phyloP scores from a whole-genome alignment of 2,113 vertebrate species.

The Octodon degus region DNA sequence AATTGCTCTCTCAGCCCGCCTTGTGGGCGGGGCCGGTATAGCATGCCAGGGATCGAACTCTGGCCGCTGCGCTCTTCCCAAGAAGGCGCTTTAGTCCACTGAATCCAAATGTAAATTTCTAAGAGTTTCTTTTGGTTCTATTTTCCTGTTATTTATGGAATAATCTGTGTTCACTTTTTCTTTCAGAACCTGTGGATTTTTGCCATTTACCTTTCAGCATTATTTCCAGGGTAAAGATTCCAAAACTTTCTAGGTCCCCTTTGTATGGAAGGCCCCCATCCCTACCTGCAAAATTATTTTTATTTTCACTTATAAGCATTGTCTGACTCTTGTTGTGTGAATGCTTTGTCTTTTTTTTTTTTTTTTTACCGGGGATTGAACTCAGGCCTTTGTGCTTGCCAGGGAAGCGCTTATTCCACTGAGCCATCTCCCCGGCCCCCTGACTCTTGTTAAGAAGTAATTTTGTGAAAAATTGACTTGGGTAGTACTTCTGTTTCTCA shows the following conservation, averaged over 20 bases:
- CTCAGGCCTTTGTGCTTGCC: too few species aligned
- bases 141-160: background rate
- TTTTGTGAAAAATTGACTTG: constrained; percentile 59
- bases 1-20: too few species aligned
- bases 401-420: too few species aligned
- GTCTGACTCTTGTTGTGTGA: constrained; percentile 64
- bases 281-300: constrained; percentile 53
- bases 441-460: constrained; percentile 62
- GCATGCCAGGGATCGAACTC: too few species aligned
- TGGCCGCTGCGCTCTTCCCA: too few species aligned
- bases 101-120: background rate
- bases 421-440: too few species aligned
- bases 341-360: too few species aligned
- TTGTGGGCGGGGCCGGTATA: too few species aligned
- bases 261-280: background rate
- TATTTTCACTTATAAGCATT: constrained; percentile 62
- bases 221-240: constrained; percentile 27
- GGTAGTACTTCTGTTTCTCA: constrained; percentile 60
- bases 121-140: constrained; percentile 29
- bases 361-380: too few species aligned
- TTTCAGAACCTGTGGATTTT: background rate
- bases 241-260: constrained; percentile 33
- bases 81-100: too few species aligned
- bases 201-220: constrained; percentile 42
- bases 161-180: constrained; percentile 13